Evolutionary conservation across 2,797 vertebrate genomes (phyloP), one percentile per base, ranked within the genome.

Genomic region (Euthynnus affinis): DNA sequence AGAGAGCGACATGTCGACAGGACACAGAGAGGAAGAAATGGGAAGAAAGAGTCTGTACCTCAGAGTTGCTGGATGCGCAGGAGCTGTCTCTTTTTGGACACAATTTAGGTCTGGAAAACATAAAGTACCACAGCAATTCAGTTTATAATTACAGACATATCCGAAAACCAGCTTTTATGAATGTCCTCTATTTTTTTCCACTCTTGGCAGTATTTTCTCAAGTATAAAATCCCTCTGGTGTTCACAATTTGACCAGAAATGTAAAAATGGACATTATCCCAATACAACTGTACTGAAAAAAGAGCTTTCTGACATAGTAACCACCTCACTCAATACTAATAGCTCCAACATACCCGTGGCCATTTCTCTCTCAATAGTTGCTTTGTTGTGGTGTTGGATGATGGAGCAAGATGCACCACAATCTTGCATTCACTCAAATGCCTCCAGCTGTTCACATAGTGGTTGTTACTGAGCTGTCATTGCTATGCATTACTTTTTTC

Each of bases 61-160:
- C 95, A 51, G 93, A 92, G 90, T 84, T 92, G 91, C 86, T 92
- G 84, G 95, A 94, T 25, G 93, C 84, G 37, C 93, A 93, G 87
- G 92, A 87, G 78, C 76, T 91, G 69, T 89, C 82, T 92, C 92
- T 91, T 90, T 96, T 96, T 20, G 78, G 92, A 88, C 95, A 96
- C 59, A 96, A 87, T 89, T 95, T 96, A 60, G 93, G 92, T 88
- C 96, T 96, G 93, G 34, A 93, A 93, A 83, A 94, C 82, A 94
- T 66, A 80, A 83, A 87, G 48, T 51, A 84, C 46, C 80, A 85
- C 82, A 91, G 80, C 23, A 85, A 80, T 81, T 88, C 42, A 87
- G 70, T 72, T 84, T 49, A 74, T 66, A 70, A 86, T 87, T 75
- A 86, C 52, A 87, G 44, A 81, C 76, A 88, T 71, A 78, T 87